Evolutionary conservation across 2,113 vertebrate genomes (phyloP).

Genomic region (Gyps fulvus): DNA sequence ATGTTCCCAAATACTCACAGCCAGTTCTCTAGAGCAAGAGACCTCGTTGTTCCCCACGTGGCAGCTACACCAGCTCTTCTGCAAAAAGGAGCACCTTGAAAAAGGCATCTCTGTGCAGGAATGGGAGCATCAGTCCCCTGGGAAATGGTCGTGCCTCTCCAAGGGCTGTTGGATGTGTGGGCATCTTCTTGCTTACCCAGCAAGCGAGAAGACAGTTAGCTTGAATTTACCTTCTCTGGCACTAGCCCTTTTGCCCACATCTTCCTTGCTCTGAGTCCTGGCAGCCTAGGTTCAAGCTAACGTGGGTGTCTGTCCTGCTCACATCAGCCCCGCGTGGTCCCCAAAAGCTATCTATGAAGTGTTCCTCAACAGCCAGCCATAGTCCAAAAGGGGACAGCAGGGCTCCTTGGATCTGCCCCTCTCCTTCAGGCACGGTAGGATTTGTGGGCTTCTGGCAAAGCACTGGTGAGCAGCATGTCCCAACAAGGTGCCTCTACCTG

Average conservation of each 20-base stretch:
- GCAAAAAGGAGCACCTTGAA: background rate
- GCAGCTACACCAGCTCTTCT: background rate
- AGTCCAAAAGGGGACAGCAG: background rate
- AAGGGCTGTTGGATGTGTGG: background rate
- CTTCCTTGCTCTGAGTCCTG: background rate
- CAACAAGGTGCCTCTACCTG: fast-evolving
- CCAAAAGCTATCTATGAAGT: background rate
- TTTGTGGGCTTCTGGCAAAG: background rate
- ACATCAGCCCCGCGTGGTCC: fast-evolving
- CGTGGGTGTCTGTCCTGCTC: background rate
- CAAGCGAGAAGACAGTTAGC: background rate
- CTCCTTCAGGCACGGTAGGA: background rate
- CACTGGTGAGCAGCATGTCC: background rate
- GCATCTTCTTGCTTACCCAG: background rate
- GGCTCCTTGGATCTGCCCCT: background rate
- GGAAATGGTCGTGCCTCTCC: background rate
- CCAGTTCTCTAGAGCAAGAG: background rate
- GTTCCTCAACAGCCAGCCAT: background rate
- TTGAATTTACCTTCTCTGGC: background rate
- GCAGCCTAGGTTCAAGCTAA: background rate
- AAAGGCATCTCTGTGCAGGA: background rate
- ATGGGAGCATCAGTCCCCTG: background rate
- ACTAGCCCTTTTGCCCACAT: background rate
- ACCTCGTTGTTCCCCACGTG: fast-evolving
- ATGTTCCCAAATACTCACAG: background rate